phyloP scores from a whole-genome alignment of 2,888 invertebrate genomes.

The Cremastinae sp. region DNA sequence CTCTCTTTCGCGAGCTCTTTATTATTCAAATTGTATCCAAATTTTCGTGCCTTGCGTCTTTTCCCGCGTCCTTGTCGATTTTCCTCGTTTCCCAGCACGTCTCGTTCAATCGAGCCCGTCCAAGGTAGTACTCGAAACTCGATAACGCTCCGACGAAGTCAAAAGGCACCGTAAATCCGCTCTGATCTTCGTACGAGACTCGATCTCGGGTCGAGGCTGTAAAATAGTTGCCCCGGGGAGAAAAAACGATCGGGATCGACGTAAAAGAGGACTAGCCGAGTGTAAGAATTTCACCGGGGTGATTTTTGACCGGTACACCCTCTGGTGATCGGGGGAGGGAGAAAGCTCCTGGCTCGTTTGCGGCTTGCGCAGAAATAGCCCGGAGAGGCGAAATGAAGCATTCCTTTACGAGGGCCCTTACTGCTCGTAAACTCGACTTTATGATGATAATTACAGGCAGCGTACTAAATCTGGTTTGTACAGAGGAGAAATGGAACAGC shows the following conservation, averaged over 20 bases:
- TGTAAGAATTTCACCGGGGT: constrained; percentile 22
- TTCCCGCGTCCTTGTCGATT: constrained; percentile 25
- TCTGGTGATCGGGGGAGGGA: constrained; percentile 34
- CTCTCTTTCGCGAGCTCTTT: constrained; percentile 58
- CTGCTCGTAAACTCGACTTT: constrained; percentile 80
- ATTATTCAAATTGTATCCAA: constrained; percentile 73
- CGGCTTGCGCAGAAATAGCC: constrained; percentile 56
- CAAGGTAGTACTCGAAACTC: neutral
- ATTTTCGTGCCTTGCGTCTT: constrained; percentile 62
- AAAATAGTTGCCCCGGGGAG: constrained; percentile 47
- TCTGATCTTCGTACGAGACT: constrained; percentile 37
- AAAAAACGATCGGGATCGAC: constrained; percentile 32
- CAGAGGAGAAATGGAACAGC: constrained; percentile 44
- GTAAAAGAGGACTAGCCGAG: constrained; percentile 19
- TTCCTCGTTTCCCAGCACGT: neutral
- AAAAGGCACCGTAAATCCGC: constrained; percentile 37
- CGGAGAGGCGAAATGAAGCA: constrained; percentile 78
- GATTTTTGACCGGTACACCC: constrained; percentile 45
- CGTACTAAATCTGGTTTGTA: constrained; percentile 79
- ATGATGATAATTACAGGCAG: constrained; percentile 80
- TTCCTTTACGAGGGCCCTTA: constrained; percentile 80
- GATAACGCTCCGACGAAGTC: neutral
- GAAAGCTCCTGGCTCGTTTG: constrained; percentile 39
- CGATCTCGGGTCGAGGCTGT: constrained; percentile 48
- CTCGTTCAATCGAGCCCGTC: neutral